A percentile compares a stretch with the other conserved stretches of the same genome.
Evolutionary conservation across 1,140 invertebrate genomes (phyloP).

Genomic region (Eurytemora carolleeae): DNA sequence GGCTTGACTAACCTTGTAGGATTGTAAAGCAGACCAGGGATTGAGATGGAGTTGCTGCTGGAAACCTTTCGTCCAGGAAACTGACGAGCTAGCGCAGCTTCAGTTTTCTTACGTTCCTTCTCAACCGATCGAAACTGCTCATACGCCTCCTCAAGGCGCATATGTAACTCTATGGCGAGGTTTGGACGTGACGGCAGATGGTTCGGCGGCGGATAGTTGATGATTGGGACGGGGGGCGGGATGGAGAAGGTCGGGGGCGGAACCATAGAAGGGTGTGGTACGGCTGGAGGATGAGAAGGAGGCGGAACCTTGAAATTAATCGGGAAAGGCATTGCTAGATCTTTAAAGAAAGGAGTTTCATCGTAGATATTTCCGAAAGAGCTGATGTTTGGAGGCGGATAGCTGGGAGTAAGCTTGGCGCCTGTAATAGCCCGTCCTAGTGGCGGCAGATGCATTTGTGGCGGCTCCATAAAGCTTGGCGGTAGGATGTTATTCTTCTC

Average conservation of each 20-base stretch:
- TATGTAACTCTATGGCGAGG: background rate
- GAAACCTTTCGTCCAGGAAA: conserved; percentile 60
- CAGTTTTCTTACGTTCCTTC: conserved; percentile 62
- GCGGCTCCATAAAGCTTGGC: no score
- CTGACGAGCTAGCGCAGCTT: conserved; percentile 54
- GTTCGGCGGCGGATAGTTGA: background rate
- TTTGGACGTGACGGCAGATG: background rate
- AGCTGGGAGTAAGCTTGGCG: no score
- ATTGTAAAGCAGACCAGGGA: conserved; percentile 52
- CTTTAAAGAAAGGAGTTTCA: no score
- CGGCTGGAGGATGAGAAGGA: background rate
- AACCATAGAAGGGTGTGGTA: background rate
- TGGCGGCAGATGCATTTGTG: no score
- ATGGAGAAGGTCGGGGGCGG: background rate
- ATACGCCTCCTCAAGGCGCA: background rate
- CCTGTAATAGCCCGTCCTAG: no score
- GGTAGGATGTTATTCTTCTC: no score
- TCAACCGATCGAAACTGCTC: conserved; percentile 40
- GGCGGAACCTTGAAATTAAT: background rate
- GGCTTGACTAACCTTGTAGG: no score
- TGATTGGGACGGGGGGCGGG: background rate
- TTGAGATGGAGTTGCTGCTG: conserved; percentile 55
- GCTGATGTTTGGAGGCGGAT: no score
- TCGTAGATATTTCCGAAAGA: no score
- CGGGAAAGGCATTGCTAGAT: no score